Evolutionary conservation across 2,113 vertebrate genomes (phyloP).

Genomic region (Grus americana): DNA sequence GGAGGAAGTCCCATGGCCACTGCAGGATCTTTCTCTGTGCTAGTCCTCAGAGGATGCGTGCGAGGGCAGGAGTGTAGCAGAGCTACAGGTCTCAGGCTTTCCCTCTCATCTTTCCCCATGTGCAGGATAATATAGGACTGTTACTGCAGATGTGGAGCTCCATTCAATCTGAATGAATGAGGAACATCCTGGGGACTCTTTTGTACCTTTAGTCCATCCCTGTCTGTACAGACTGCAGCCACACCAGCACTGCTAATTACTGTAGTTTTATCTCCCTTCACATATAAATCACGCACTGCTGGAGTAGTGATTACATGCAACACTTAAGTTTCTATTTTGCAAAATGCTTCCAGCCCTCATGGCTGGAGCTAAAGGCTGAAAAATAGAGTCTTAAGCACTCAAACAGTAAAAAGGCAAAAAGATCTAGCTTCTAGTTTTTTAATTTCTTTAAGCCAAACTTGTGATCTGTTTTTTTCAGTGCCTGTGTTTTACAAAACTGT

Average conservation of each 20-base stretch:
- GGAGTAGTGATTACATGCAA: neutral
- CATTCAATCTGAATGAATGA: neutral
- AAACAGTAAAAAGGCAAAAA: slow-evolving; percentile 15
- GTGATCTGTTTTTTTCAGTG: neutral
- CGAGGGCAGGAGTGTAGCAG: neutral
- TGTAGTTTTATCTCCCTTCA: neutral
- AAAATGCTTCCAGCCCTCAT: neutral
- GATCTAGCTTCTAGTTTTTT: neutral
- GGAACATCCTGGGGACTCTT: neutral
- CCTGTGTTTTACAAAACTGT: slow-evolving; percentile 14
- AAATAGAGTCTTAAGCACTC: slow-evolving; percentile 4
- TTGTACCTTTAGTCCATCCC: neutral
- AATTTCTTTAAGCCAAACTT: slow-evolving; percentile 14
- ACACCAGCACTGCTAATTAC: neutral
- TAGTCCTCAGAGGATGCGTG: neutral
- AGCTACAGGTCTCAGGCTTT: neutral
- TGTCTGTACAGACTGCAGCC: neutral
- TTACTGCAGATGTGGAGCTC: neutral
- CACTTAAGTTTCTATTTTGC: neutral
- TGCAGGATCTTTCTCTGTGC: neutral
- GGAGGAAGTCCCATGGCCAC: neutral
- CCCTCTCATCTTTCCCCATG: rapidly evolving
- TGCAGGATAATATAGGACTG: neutral
- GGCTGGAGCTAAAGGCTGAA: neutral
- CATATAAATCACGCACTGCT: neutral